These are phyloP conservation scores for Trochalopteron elliotii DNA, from an alignment of 2,113 vertebrate species.

Conservation along the genomic window DNA sequence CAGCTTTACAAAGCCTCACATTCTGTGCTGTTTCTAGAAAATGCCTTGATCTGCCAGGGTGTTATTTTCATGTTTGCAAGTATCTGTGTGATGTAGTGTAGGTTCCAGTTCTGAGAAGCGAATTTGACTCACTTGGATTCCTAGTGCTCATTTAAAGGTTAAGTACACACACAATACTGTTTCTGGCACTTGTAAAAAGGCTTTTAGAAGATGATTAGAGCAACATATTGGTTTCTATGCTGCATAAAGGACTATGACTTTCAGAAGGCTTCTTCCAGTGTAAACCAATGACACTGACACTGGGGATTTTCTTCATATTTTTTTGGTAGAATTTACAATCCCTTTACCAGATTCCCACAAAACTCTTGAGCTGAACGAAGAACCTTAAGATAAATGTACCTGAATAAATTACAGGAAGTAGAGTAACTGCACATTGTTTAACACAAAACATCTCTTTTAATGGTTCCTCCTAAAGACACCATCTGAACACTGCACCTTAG, in stretches of 20 bases:
- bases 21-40: conserved; percentile 14
- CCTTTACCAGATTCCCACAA: neutral
- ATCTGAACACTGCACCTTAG: neutral
- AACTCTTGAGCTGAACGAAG: neutral
- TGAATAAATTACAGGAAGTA: neutral
- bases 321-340: neutral
- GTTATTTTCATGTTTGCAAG: conserved; percentile 13
- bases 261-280: neutral
- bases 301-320: neutral
- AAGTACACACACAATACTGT: neutral
- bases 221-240: neutral
- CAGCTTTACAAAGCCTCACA: neutral
- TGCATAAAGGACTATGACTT: neutral
- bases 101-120: conserved; percentile 19
- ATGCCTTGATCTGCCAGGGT: conserved; percentile 1
- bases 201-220: conserved; percentile 1
- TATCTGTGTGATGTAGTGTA: neutral
- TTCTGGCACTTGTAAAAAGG: conserved; percentile 24
- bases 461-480: neutral
- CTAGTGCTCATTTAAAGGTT: conserved; percentile 10
- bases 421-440: neutral
- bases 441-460: neutral
- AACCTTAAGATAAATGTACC: neutral
- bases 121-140: neutral
- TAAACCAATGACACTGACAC: neutral